phyloP scores from a whole-genome alignment of 2,797 vertebrate species.

The Carduelis carduelis region DNA sequence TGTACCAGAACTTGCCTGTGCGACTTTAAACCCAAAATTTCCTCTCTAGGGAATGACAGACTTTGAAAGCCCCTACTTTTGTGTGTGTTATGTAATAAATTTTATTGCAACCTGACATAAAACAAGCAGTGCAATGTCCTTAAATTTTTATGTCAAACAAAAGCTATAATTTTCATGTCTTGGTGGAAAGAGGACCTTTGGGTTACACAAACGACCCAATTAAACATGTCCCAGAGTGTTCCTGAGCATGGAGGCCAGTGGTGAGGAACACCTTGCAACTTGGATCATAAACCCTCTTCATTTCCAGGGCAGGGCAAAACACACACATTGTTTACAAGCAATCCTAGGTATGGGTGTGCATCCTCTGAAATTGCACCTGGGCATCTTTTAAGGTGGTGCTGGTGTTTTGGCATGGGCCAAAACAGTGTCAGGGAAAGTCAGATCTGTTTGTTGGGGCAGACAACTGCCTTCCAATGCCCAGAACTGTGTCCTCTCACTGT shows the following conservation, averaged over 20 bases:
- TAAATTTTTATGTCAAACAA: background rate
- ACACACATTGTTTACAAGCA: background rate
- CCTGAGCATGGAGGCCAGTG: background rate
- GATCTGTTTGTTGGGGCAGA: background rate
- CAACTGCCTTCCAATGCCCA: background rate
- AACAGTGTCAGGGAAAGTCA: background rate
- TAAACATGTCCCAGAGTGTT: background rate
- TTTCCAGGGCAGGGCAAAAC: background rate
- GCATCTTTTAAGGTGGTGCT: background rate
- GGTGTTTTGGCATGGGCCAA: background rate
- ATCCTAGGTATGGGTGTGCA: fast-evolving
- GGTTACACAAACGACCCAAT: background rate
- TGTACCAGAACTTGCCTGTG: background rate
- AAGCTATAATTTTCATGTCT: background rate
- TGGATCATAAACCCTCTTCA: background rate
- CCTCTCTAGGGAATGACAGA: background rate
- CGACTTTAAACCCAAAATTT: background rate
- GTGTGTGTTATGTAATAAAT: background rate
- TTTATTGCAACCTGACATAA: background rate
- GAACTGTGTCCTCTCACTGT: background rate
- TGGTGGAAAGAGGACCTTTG: background rate
- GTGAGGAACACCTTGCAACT: background rate
- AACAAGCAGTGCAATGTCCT: background rate
- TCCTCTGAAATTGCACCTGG: background rate
- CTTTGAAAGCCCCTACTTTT: background rate